Percentiles rank a stretch among this genome's conserved stretches.
These are phyloP conservation scores for Caracal caracal DNA, from an alignment of 2,113 vertebrate species.

Conservation along the genomic window DNA sequence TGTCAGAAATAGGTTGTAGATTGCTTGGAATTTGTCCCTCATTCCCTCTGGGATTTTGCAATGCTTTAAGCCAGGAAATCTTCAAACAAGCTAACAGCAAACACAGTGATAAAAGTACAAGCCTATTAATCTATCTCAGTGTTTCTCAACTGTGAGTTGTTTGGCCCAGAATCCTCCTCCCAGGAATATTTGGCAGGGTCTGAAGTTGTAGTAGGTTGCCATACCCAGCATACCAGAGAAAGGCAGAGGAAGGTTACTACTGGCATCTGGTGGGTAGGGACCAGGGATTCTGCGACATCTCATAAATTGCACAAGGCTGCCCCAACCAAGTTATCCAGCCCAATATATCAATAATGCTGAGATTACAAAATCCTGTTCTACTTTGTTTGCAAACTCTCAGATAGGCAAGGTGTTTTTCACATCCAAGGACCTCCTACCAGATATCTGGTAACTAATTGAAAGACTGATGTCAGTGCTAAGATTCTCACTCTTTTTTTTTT, in stretches of 20 bases:
- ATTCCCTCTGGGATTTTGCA: background rate
- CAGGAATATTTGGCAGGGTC: background rate
- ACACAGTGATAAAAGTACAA: background rate
- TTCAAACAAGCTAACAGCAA: background rate
- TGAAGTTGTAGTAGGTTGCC: background rate
- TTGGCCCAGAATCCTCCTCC: background rate
- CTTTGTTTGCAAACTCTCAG: background rate
- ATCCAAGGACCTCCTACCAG: background rate
- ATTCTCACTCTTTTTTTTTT: background rate
- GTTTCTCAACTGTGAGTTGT: background rate
- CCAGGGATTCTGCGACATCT: background rate
- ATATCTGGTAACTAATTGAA: background rate
- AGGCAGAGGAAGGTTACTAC: fast-evolving
- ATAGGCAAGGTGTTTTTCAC: background rate
- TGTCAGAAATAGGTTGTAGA: background rate
- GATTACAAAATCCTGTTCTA: background rate
- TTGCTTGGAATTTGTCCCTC: background rate
- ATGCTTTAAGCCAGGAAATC: background rate
- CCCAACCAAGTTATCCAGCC: background rate
- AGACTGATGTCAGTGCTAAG: background rate
- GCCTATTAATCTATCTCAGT: background rate
- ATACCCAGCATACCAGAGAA: background rate
- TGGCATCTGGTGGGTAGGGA: background rate
- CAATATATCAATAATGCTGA: background rate
- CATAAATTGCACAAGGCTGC: too few species aligned